phyloP scores from a whole-genome alignment of 2,113 vertebrate species.

The Brachyistius frenatus region DNA sequence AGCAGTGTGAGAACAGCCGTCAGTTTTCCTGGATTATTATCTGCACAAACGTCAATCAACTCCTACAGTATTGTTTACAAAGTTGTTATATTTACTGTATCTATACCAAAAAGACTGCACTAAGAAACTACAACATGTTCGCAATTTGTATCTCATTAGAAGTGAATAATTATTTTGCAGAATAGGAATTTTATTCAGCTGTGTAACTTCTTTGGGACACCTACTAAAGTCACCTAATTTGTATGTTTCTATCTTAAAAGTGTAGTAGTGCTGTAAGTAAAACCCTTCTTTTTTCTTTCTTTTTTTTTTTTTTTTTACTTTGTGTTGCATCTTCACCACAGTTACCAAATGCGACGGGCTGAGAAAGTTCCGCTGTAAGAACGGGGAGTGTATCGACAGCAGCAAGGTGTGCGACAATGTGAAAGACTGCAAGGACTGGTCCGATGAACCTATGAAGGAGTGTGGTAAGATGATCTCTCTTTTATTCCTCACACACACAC shows the following conservation, averaged over 20 bases:
- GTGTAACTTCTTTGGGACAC: too few species aligned
- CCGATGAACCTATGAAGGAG: conserved; percentile 95
- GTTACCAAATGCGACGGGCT: conserved; percentile 93
- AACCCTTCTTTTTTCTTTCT: not conserved
- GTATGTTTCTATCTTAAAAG: too few species aligned
- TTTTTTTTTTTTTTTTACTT: too few species aligned
- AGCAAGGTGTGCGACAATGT: conserved; percentile 94
- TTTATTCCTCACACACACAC: not conserved
- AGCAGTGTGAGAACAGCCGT: too few species aligned
- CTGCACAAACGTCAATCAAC: too few species aligned
- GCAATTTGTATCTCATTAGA: not conserved
- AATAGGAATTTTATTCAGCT: too few species aligned
- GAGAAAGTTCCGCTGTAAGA: conserved; percentile 94
- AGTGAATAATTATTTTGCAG: too few species aligned
- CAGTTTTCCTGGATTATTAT: too few species aligned
- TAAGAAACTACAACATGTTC: not conserved
- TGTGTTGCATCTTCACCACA: conserved; percentile 79
- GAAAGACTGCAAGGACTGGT: conserved; percentile 97
- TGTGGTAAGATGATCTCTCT: conserved; percentile 87
- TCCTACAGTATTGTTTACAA: too few species aligned
- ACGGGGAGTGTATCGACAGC: conserved; percentile 95
- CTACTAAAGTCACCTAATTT: too few species aligned
- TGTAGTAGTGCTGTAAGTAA: not conserved
- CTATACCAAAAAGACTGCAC: too few species aligned
- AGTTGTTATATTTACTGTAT: too few species aligned